Base-by-base conservation (phyloP, 2,888 invertebrate species). In the Hermaeophaga mercurialis region DNA sequence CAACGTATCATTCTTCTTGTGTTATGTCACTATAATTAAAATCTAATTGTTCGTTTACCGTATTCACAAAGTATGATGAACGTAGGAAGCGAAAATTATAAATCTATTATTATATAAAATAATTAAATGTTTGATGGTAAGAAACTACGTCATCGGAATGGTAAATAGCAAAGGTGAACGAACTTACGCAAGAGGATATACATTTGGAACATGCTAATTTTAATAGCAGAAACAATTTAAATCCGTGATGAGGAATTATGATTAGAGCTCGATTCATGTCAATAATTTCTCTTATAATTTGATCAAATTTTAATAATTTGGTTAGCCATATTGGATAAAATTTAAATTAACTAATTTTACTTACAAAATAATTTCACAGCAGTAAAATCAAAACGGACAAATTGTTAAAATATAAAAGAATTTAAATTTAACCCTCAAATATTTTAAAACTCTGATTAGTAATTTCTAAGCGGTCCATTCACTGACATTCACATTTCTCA, bases 11-110 rank as follows among this genome's bases (percentile, higher is more conserved):
- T 59, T 55, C 55, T 48, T 47, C 28, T 28, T 24, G 44, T 17
- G 48, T 59, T 59, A 59, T 59, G 58, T 59, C 54, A 59, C 41
- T 47, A 48, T 59, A 59, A 59, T 59, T 59, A 59, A 59, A 52
- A 47, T 43, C 52, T 59, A 55, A 59, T 59, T 55, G 52, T 52
- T 52, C 52, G 15, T 52, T 52, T 43, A 52, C 52, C 34, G 41
- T 39, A 50, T 41, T 41, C 49, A 41, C 47, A 47, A 33, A 22
- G 19, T 47, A 34, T 22, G 39, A 39, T 39, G 34, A 47, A 47
- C 28, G 43, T 52, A 43, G 52, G 52, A 34, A 33, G 31, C 41
- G 41, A 52, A 24, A 52, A 52, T 52, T 43, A 52, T 52, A 34
- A 52, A 52, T 52, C 33, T 44, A 33, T 50, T 43, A 50, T 50